Evolutionary conservation across 35 echinoderm and acorn worm genomes (phyloP).

Genomic region (Heliocidaris erythrogramma): DNA sequence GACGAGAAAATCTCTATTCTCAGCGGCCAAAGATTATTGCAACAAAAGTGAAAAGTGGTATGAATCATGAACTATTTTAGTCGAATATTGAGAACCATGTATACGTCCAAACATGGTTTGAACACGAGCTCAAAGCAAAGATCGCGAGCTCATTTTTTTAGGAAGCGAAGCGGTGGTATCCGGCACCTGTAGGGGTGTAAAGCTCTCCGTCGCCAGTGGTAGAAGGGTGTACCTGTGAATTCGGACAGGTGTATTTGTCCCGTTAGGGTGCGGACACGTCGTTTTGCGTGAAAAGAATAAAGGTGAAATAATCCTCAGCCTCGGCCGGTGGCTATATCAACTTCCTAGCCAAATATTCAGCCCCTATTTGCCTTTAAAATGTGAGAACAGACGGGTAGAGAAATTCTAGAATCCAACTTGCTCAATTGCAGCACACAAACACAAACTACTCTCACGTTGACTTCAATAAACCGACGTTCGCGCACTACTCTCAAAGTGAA

Average conservation of each 20-base stretch:
- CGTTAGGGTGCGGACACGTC: slow-evolving; percentile 16
- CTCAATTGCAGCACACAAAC: background rate
- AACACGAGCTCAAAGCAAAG: background rate
- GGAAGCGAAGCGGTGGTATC: slow-evolving; percentile 19
- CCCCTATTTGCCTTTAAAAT: background rate
- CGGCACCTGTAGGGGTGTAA: slow-evolving; percentile 36
- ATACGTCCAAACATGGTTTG: background rate
- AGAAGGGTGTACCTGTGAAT: background rate
- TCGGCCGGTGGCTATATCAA: slow-evolving; percentile 29
- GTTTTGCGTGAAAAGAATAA: background rate
- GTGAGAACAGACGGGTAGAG: background rate
- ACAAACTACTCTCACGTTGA: background rate
- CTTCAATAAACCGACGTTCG: background rate
- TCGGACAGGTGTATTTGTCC: slow-evolving; percentile 33
- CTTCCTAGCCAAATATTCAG: slow-evolving; percentile 2
- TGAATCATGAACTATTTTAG: background rate
- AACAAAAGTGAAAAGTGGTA: background rate
- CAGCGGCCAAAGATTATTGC: background rate
- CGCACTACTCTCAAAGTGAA: background rate
- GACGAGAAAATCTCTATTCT: background rate
- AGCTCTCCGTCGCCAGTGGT: slow-evolving; percentile 7
- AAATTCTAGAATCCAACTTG: background rate
- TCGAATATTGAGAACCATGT: background rate
- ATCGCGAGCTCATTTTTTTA: background rate
- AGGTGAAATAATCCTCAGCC: slow-evolving; percentile 29